phyloP scores from a whole-genome alignment of 2,113 vertebrate genomes.

The Diphyllodes magnificus region DNA sequence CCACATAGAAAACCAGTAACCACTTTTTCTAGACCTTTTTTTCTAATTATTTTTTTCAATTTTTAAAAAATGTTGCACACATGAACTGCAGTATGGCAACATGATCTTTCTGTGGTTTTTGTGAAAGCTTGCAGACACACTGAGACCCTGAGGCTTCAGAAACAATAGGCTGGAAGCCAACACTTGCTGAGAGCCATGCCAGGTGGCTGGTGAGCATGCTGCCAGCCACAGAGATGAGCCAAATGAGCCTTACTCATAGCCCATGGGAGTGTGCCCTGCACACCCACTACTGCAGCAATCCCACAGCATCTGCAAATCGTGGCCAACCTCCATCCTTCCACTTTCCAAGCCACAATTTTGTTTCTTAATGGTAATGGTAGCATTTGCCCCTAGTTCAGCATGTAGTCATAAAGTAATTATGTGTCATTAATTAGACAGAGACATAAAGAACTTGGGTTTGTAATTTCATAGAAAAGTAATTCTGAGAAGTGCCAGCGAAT shows the following conservation, averaged over 20 bases:
- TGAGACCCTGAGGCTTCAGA: neutral
- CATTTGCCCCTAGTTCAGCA: neutral
- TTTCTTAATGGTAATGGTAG: neutral
- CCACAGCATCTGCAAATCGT: neutral
- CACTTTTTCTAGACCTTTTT: neutral
- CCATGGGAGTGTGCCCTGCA: neutral
- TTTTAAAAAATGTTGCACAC: neutral
- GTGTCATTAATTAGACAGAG: neutral
- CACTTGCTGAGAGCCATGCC: neutral
- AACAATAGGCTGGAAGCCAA: neutral
- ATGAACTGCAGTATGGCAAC: neutral
- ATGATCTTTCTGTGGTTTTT: neutral
- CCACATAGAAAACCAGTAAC: neutral
- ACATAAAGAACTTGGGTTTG: neutral
- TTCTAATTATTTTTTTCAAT: neutral
- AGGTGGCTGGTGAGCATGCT: neutral
- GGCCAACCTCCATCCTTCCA: accelerated
- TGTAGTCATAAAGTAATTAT: neutral
- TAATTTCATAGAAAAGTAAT: neutral
- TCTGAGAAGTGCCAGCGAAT: neutral
- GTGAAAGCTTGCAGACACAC: neutral
- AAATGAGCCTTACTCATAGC: neutral
- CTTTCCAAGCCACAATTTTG: neutral
- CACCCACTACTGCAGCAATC: neutral
- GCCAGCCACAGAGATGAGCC: neutral